phyloP scores from a whole-genome alignment of 2,888 invertebrate genomes.

The Sinhomidia bicolor region DNA sequence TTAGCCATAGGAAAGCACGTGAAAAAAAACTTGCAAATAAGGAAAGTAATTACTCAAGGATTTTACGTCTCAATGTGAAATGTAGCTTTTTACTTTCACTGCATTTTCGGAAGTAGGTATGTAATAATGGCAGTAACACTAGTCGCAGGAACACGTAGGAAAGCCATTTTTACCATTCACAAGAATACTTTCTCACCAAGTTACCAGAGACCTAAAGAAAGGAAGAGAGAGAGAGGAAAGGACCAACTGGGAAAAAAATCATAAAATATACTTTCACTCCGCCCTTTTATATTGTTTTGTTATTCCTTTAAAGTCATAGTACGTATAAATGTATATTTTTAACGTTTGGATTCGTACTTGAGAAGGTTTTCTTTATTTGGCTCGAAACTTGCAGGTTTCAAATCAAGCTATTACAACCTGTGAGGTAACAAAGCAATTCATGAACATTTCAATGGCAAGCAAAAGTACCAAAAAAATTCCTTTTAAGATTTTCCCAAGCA shows the following conservation, averaged over 20 bases:
- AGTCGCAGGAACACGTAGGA: neutral
- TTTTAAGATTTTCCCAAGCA: no score
- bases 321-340: no score
- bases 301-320: no score
- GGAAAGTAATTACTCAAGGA: constrained; percentile 64
- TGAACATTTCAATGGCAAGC: no score
- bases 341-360: no score
- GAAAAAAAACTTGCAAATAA: constrained; percentile 63
- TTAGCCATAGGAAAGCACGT: neutral
- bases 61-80: constrained; percentile 50
- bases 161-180: constrained; percentile 6
- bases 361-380: no score
- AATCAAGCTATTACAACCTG: no score
- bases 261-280: neutral
- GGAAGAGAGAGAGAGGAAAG: no score
- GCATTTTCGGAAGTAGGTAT: neutral
- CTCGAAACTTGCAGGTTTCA: no score
- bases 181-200: neutral
- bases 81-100: neutral
- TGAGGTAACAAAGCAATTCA: no score
- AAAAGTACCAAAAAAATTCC: no score
- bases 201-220: no score
- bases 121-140: neutral
- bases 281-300: neutral
- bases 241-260: neutral